Conservation (phyloP, 2,888 invertebrate species). For the Tenthredo distinguenda region DNA sequence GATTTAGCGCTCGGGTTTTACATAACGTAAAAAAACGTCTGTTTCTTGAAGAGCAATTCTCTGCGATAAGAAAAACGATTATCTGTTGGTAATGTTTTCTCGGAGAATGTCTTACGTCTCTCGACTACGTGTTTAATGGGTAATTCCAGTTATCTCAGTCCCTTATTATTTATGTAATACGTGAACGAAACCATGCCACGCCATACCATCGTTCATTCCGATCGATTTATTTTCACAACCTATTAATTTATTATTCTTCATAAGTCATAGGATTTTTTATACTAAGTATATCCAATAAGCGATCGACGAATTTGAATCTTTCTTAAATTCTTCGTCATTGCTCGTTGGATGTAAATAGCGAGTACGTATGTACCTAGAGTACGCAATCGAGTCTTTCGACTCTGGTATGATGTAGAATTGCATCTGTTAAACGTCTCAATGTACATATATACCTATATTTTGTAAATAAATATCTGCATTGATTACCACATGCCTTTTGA, state of each 20-base stretch:
- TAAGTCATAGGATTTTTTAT: constrained; percentile 35
- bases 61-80: neutral
- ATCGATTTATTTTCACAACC: constrained; percentile 45
- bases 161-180: constrained; percentile 24
- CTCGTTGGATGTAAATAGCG: constrained; percentile 64
- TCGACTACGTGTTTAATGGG: constrained; percentile 16
- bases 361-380: constrained; percentile 62
- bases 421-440: constrained; percentile 41
- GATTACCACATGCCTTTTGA: neutral
- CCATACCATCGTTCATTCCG: constrained; percentile 49
- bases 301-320: constrained; percentile 55
- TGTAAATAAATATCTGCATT: constrained; percentile 44
- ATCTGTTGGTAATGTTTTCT: constrained; percentile 2
- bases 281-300: constrained; percentile 56
- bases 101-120: neutral
- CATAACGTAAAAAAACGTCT: neutral
- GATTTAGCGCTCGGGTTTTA: neutral
- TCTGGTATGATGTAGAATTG: constrained; percentile 6
- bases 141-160: constrained; percentile 7
- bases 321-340: constrained; percentile 55
- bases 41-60: neutral
- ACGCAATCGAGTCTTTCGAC: constrained; percentile 40
- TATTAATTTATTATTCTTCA: constrained; percentile 47
- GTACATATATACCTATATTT: constrained; percentile 48
- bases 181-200: constrained; percentile 44